Evolutionary conservation across 2,888 invertebrate species (phyloP).

Genomic region (Ecliptopera silaceata): DNA sequence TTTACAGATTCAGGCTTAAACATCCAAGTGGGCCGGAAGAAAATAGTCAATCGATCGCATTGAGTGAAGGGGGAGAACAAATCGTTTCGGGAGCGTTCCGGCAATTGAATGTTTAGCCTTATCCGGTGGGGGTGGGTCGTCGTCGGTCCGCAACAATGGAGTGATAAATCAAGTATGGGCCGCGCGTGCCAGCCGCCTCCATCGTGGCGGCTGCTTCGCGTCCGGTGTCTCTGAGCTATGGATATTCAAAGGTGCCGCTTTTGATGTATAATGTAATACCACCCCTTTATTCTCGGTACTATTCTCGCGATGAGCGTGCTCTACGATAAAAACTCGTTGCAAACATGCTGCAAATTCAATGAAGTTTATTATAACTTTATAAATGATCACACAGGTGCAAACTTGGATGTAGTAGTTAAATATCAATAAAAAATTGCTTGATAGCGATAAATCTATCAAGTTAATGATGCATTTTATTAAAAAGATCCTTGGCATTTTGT

Average conservation of each 20-base stretch:
- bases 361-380: conserved; percentile 4
- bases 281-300: conserved; percentile 36
- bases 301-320: conserved; percentile 27
- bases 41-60: conserved; percentile 69
- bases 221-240: conserved; percentile 54
- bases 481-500: conserved; percentile 14
- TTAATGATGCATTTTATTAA: conserved; percentile 8
- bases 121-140: conserved; percentile 76
- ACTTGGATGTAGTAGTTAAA: no score
- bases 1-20: conserved; percentile 42
- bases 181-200: conserved; percentile 69
- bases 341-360: conserved; percentile 29
- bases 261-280: conserved; percentile 35
- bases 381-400: conserved; percentile 1
- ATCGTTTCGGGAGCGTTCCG: conserved; percentile 77
- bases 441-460: no score
- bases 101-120: conserved; percentile 80
- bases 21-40: conserved; percentile 51
- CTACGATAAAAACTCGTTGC: conserved; percentile 23
- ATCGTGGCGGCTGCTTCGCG: conserved; percentile 46
- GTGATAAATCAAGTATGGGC: conserved; percentile 81
- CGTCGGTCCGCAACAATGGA: conserved; percentile 77
- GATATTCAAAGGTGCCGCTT: conserved; percentile 68
- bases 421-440: no score
- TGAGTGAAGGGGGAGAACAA: conserved; percentile 62